Percentiles rank a stretch among this genome's conserved stretches.
These are phyloP conservation scores for Lophochroa leadbeateri DNA, from an alignment of 2,113 vertebrate genomes.

Conservation along the genomic window DNA sequence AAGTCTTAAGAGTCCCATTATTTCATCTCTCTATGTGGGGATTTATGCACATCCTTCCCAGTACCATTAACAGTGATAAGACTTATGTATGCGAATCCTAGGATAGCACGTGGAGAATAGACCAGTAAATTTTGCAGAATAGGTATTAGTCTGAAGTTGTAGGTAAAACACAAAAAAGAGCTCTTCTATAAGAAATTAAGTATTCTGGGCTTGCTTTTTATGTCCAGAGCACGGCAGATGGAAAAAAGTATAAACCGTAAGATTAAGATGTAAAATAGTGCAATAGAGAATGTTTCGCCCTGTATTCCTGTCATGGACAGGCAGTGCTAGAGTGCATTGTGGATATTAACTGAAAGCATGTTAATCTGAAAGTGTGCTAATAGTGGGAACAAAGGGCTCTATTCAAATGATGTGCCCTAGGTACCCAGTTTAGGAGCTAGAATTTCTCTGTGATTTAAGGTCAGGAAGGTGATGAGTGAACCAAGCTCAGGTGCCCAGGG, in stretches of 20 bases:
- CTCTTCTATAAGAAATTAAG: neutral
- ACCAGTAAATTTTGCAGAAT: neutral
- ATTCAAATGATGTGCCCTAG: neutral
- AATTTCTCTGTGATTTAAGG: neutral
- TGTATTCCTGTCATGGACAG: neutral
- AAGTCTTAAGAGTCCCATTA: slow-evolving; percentile 19
- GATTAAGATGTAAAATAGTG: neutral
- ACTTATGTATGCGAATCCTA: slow-evolving; percentile 45
- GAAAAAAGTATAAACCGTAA: neutral
- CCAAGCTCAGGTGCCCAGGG: neutral
- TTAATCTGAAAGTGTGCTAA: neutral
- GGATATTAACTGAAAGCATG: neutral
- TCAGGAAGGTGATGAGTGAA: neutral
- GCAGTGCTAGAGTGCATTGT: neutral
- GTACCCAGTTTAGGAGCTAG: neutral
- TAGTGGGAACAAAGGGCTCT: neutral
- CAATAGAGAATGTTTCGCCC: neutral
- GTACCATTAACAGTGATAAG: slow-evolving; percentile 10
- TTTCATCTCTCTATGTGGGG: neutral
- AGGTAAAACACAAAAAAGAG: neutral
- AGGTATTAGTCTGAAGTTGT: slow-evolving; percentile 22
- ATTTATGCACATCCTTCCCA: slow-evolving; percentile 6
- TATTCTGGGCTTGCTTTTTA: neutral
- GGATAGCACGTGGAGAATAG: neutral
- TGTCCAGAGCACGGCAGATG: neutral